Base-by-base conservation (phyloP, 30 jellyfish, hydroid and myxozoan species). In the Aurelia aurita region DNA sequence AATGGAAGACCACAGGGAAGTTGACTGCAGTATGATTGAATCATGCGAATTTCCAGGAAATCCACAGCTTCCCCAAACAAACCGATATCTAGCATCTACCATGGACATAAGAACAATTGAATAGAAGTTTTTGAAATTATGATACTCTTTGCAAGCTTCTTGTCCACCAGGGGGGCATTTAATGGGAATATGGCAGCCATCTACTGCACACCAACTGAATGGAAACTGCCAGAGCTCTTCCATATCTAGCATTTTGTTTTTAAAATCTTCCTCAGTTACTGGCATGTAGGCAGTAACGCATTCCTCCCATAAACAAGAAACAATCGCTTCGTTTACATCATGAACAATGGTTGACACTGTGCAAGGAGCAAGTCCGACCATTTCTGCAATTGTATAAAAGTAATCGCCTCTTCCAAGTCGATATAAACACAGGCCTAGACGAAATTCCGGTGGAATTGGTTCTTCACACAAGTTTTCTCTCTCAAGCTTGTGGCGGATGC, bases 151-250 rank as follows among this genome's bases (percentile, higher is more conserved):
- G 76, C 59, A n/a, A 5, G 85, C 2, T 58, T 72, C 71, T 25
- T 12, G 43, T 18, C 94, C 94, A 58, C 94, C 88, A 32, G 76
- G 58, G n/a, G 94, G 94, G 77, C n/a, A n/a, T n/a, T n/a, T n/a
- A n/a, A n/a, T n/a, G n/a, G n/a, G n/a, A n/a, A n/a, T n/a, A n/a
- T n/a, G 93, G 79, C 81, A 72, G 45, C 94, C 94, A 71, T 73
- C 85, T 11, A 71, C 80, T 20, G 81, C 87, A 8, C 69, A 39
- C 73, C 86, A 84, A 20, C 71, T 25, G 71, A 32, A 84, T 16
- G 81, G 94, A 47, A 84, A 84, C 74, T 84, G 94, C 94, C 94
- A 84, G 4, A 6, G 34, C 71, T 84, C 72, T 34, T 72, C 87
- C 54, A 84, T 35, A 12, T 28, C 80, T 25, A 18, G n/a, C 79